Evolutionary conservation across 1,140 invertebrate genomes (phyloP).

Genomic region (Apis laboriosa): DNA sequence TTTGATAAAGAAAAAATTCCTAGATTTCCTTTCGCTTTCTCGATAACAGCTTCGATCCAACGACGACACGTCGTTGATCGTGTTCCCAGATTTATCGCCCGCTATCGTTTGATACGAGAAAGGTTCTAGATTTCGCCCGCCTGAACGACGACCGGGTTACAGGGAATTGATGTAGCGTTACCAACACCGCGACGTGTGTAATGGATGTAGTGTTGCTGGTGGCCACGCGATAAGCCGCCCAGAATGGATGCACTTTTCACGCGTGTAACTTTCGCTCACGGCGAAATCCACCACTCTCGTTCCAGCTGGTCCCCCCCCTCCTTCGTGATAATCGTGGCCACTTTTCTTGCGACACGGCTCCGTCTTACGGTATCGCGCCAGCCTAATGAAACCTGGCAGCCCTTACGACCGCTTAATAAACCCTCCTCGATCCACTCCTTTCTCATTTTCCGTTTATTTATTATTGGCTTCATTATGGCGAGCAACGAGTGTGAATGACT

Average conservation of each 20-base stretch:
- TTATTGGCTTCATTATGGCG: too few relatives aligned
- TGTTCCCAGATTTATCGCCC: background rate
- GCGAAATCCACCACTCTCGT: conserved; percentile 10
- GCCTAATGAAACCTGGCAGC: background rate
- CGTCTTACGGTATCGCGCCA: background rate
- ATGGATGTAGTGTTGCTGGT: conserved; percentile 50
- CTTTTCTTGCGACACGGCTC: conserved; percentile 33
- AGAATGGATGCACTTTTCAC: conserved; percentile 53
- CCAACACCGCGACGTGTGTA: conserved; percentile 43
- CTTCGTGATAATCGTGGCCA: conserved; percentile 24
- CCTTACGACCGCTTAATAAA: too few relatives aligned
- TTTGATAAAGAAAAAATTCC: too few relatives aligned
- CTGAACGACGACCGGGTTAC: conserved; percentile 37
- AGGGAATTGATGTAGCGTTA: conserved; percentile 51
- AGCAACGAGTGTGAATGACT: too few relatives aligned
- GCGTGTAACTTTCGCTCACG: conserved; percentile 45
- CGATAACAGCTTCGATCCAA: background rate
- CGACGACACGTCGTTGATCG: background rate
- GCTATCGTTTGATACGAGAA: conserved; percentile 36
- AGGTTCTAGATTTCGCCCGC: conserved; percentile 31
- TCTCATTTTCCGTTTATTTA: too few relatives aligned
- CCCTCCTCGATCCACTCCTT: too few relatives aligned
- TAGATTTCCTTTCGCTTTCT: too few relatives aligned
- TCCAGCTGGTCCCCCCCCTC: conserved; percentile 21
- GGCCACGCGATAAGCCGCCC: conserved; percentile 36